A percentile compares a stretch with the other conserved stretches of the same genome.
These are phyloP conservation scores for Corynorhinus townsendii DNA, from an alignment of 2,113 vertebrate species.

Conservation along the genomic window DNA sequence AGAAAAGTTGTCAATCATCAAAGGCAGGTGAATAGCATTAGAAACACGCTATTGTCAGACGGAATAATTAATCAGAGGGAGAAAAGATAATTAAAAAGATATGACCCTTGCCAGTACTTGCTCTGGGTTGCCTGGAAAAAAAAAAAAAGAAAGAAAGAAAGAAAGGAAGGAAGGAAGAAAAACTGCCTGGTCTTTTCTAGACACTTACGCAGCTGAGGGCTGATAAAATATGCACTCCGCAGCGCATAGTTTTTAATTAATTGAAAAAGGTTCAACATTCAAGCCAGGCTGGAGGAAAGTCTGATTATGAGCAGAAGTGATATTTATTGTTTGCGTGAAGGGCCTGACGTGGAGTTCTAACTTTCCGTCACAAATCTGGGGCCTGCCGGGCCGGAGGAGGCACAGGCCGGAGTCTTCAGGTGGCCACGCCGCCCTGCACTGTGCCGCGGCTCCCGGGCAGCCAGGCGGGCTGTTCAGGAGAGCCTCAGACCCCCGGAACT, in stretches of 20 bases:
- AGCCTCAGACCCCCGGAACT: background rate
- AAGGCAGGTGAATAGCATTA: constrained; percentile 99
- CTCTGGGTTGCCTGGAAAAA: constrained; percentile 91
- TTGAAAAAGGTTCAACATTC: constrained; percentile 93
- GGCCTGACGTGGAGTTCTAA: constrained; percentile 83
- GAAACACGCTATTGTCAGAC: constrained; percentile 97
- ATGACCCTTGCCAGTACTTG: constrained; percentile 99
- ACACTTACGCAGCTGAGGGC: constrained; percentile 90
- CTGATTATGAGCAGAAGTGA: constrained; percentile 88
- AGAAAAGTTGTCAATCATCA: constrained; percentile 99
- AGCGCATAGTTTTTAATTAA: constrained; percentile 94
- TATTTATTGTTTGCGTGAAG: constrained; percentile 90
- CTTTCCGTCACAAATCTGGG: constrained; percentile 80
- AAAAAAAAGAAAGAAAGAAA: constrained; percentile 77
- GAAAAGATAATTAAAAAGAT: constrained; percentile 99
- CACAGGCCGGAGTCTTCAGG: constrained; percentile 53
- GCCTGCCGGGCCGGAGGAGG: constrained; percentile 62
- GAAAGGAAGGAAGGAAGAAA: constrained; percentile 79
- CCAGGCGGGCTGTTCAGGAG: rapidly evolving
- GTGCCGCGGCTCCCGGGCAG: rapidly evolving
- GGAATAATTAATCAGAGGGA: constrained; percentile 99
- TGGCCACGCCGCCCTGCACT: background rate
- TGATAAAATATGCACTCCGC: constrained; percentile 92
- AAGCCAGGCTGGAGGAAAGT: constrained; percentile 84
- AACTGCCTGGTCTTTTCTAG: constrained; percentile 88